A percentile compares a stretch with the other conserved stretches of the same genome.
Conservation (phyloP, 2,797 vertebrate genomes). For the Melanotaenia parkinsoni region DNA sequence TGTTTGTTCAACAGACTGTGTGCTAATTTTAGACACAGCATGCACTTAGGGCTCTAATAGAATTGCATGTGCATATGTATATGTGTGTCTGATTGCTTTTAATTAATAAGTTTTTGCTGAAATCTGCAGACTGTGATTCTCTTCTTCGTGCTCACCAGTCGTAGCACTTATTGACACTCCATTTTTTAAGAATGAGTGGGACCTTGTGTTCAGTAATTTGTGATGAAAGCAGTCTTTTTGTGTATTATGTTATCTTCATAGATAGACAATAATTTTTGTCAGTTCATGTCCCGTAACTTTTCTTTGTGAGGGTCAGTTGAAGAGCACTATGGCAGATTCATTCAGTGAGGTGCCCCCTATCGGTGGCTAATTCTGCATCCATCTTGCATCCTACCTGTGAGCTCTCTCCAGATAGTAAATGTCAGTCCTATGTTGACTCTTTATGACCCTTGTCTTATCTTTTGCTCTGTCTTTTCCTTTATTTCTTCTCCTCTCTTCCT, state of each 20-base stretch:
- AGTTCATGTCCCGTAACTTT: not conserved
- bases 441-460: no score
- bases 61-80: conserved; percentile 24
- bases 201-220: conserved; percentile 9
- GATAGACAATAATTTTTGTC: not conserved
- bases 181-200: not conserved
- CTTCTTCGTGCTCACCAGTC: conserved; percentile 35
- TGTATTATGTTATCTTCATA: not conserved
- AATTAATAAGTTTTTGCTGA: conserved; percentile 61
- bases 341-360: no score
- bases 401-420: no score
- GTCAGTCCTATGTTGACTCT: no score
- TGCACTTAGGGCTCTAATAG: conserved; percentile 56
- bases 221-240: not conserved
- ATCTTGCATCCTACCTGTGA: no score
- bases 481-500: no score
- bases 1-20: conserved; percentile 66
- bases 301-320: not conserved
- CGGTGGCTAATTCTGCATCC: no score
- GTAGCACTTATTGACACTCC: conserved; percentile 21
- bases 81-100: conserved; percentile 24
- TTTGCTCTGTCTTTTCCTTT: no score
- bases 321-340: not conserved
- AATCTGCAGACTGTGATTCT: conserved; percentile 56
- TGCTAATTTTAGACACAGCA: conserved; percentile 68